phyloP scores from a whole-genome alignment of 2,888 invertebrate genomes.

The Endomychus coccineus region DNA sequence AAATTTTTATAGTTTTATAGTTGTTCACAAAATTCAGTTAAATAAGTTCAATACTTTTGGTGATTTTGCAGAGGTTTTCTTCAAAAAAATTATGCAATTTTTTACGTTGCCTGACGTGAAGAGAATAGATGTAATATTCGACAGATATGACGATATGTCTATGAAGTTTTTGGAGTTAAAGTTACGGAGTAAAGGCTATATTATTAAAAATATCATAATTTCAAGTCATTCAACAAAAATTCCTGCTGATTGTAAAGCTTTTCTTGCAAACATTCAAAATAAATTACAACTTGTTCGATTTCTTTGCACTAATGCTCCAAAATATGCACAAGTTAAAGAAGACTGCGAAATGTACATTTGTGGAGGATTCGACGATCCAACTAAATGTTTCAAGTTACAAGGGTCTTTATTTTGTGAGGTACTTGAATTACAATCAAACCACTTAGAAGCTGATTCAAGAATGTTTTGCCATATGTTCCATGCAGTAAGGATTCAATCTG shows the following conservation, averaged over 20 bases:
- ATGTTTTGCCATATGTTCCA: constrained; percentile 24
- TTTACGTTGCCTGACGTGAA: too few relatives aligned
- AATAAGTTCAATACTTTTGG: too few relatives aligned
- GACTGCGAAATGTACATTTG: too few relatives aligned
- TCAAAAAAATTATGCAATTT: too few relatives aligned
- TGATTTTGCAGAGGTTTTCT: too few relatives aligned
- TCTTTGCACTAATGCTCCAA: constrained; percentile 22
- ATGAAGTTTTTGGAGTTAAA: constrained; percentile 19
- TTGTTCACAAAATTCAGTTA: too few relatives aligned
- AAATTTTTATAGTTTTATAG: too few relatives aligned
- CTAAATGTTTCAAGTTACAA: constrained; percentile 21
- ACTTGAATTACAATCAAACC: constrained; percentile 24
- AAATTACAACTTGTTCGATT: constrained; percentile 22
- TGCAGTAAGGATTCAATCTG: constrained; percentile 19
- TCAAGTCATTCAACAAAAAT: constrained; percentile 15
- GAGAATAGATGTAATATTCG: too few relatives aligned
- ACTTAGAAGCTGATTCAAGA: constrained; percentile 22
- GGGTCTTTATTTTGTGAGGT: constrained; percentile 22
- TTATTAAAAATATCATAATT: constrained; percentile 14
- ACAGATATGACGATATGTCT: too few relatives aligned
- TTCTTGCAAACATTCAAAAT: constrained; percentile 15
- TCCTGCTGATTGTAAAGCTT: constrained; percentile 12
- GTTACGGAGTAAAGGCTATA: constrained; percentile 20
- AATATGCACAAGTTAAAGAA: constrained; percentile 20
- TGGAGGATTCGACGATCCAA: constrained; percentile 20